Conservation (phyloP, 2,888 invertebrate species). For the Eurois occulta region DNA sequence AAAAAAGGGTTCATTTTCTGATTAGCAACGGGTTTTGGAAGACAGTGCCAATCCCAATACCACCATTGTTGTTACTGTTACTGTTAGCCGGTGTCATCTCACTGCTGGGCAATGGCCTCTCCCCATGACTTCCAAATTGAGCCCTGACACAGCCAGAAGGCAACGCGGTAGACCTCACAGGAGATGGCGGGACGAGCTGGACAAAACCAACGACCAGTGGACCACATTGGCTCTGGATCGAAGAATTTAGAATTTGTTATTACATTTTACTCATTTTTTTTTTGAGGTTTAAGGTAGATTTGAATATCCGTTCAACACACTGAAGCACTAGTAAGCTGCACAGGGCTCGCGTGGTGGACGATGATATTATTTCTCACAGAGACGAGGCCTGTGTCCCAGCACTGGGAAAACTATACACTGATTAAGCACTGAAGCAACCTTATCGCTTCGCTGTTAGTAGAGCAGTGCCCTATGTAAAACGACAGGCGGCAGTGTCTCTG, state of each 20-base stretch:
- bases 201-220: too few species aligned
- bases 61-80: too few species aligned
- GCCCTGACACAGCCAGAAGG: too few species aligned
- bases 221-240: too few species aligned
- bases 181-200: too few species aligned
- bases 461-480: not conserved
- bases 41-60: not conserved
- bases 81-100: too few species aligned
- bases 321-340: not conserved
- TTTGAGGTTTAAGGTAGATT: not conserved
- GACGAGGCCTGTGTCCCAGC: not conserved
- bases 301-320: not conserved
- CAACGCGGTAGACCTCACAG: too few species aligned
- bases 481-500: conserved; percentile 17
- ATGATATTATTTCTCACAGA: not conserved
- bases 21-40: not conserved
- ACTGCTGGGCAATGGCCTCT: too few species aligned
- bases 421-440: not conserved
- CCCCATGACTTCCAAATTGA: too few species aligned
- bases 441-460: conserved; percentile 24
- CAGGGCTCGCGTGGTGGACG: not conserved
- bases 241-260: too few species aligned
- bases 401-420: not conserved
- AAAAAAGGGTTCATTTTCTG: too few species aligned
- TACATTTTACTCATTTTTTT: not conserved